A percentile compares a stretch with the other conserved stretches of the same genome.
phyloP scores from a whole-genome alignment of 2,113 vertebrate species.

The Cariama cristata region DNA sequence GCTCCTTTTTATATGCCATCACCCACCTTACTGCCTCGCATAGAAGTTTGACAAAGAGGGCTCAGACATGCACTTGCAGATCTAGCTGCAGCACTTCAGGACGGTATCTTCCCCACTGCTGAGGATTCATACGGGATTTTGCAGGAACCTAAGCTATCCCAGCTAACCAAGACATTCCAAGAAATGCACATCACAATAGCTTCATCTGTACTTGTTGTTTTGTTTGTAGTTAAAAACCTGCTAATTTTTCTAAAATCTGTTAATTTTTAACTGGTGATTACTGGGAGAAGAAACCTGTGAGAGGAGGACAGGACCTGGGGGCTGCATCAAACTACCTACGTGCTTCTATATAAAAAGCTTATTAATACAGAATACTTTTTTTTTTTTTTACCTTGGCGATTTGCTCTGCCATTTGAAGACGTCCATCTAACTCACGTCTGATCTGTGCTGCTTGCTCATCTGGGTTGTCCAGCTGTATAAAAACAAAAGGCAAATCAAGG shows the following conservation, averaged over 20 bases:
- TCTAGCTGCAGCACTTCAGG: background rate
- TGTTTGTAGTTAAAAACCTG: background rate
- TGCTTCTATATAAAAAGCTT: background rate
- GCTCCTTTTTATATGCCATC: background rate
- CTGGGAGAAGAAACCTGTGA: background rate
- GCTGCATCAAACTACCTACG: background rate
- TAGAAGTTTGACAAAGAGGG: background rate
- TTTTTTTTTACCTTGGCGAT: slow-evolving; percentile 89
- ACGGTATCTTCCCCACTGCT: background rate
- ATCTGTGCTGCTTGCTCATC: slow-evolving; percentile 99
- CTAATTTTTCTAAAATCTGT: background rate
- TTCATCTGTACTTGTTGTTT: background rate
- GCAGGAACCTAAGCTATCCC: background rate
- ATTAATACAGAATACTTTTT: background rate
- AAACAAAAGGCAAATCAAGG: slow-evolving; percentile 44
- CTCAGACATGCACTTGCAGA: background rate
- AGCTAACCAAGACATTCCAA: background rate
- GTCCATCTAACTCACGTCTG: slow-evolving; percentile 93
- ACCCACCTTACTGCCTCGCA: background rate
- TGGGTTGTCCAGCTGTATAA: slow-evolving; percentile 92
- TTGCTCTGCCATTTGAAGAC: slow-evolving; percentile 98
- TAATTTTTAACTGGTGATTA: background rate
- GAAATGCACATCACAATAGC: background rate
- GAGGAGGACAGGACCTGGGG: background rate
- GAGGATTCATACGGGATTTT: background rate